These are phyloP conservation scores for Drosophila tropicalis DNA, from an alignment of 1,140 invertebrate species.

Conservation along the genomic window DNA sequence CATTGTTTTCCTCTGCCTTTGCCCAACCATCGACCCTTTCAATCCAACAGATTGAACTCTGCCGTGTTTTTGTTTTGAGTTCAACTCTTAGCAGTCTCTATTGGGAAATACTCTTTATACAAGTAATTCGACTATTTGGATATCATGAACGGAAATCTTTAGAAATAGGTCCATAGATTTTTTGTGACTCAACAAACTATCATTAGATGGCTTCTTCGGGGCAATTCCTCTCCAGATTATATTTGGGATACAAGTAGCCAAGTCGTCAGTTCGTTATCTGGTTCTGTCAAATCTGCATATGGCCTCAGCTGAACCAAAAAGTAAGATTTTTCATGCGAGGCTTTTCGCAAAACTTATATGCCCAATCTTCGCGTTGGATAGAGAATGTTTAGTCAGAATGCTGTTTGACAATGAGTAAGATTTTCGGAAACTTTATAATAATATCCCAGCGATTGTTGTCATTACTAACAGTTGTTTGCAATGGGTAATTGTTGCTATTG, in stretches of 20 bases:
- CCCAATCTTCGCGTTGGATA: not conserved
- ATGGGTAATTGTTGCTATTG: constrained; percentile 20
- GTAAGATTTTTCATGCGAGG: too few relatives aligned
- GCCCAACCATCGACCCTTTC: constrained; percentile 49
- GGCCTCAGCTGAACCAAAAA: too few relatives aligned
- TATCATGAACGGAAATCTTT: too few relatives aligned
- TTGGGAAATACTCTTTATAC: constrained; percentile 7
- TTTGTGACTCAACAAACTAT: too few relatives aligned
- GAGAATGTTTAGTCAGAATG: constrained; percentile 47
- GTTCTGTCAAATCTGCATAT: too few relatives aligned
- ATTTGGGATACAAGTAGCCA: too few relatives aligned
- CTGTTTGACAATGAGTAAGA: constrained; percentile 11
- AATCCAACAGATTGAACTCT: constrained; percentile 49
- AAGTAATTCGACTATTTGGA: not conserved
- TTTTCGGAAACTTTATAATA: constrained; percentile 43
- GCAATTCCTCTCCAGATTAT: too few relatives aligned
- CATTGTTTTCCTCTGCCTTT: constrained; percentile 48
- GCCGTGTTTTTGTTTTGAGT: constrained; percentile 31
- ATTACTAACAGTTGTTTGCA: constrained; percentile 44
- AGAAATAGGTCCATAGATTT: too few relatives aligned
- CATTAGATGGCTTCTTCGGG: too few relatives aligned
- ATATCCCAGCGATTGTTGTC: constrained; percentile 55
- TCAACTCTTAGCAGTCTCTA: constrained; percentile 30
- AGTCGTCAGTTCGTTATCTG: too few relatives aligned
- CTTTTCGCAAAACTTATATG: not conserved